Percentiles rank a stretch among this genome's conserved stretches.
These are phyloP conservation scores for Heliconius ethilla DNA, from an alignment of 2,888 invertebrate species.

Conservation along the genomic window DNA sequence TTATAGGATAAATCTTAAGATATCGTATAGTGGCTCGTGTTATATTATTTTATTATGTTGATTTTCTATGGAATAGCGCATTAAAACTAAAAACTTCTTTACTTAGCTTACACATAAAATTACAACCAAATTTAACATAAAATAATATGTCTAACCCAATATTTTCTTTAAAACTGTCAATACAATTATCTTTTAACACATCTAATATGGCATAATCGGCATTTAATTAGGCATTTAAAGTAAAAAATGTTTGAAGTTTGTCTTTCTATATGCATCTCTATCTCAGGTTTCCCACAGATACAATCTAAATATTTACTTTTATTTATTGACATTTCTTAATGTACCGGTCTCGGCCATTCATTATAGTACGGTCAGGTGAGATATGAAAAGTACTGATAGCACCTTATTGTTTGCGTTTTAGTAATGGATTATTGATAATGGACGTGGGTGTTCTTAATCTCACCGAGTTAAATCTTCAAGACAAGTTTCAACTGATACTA, in stretches of 20 bases:
- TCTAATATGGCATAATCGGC: background rate
- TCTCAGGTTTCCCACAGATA: slow-evolving; percentile 63
- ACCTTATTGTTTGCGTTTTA: slow-evolving; percentile 77
- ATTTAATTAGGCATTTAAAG: background rate
- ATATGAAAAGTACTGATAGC: slow-evolving; percentile 72
- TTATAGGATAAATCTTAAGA: slow-evolving; percentile 4
- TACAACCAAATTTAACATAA: background rate
- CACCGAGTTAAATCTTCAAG: slow-evolving; percentile 63
- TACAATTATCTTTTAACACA: background rate
- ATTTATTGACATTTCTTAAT: slow-evolving; percentile 82
- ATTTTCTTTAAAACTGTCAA: background rate
- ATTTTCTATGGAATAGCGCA: background rate
- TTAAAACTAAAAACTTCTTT: background rate
- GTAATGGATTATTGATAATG: slow-evolving; percentile 82
- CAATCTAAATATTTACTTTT: slow-evolving; percentile 72
- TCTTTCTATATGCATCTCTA: slow-evolving; percentile 46
- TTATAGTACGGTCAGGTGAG: slow-evolving; percentile 63
- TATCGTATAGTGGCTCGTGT: background rate
- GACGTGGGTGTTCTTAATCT: slow-evolving; percentile 80
- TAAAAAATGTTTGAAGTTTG: background rate
- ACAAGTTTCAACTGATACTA: slow-evolving; percentile 53
- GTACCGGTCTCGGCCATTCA: slow-evolving; percentile 68
- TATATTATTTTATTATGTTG: background rate
- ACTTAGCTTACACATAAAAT: background rate
- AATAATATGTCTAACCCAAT: background rate